Base-by-base conservation (phyloP, 2,113 vertebrate species). In the Illadopsis cleaveri region DNA sequence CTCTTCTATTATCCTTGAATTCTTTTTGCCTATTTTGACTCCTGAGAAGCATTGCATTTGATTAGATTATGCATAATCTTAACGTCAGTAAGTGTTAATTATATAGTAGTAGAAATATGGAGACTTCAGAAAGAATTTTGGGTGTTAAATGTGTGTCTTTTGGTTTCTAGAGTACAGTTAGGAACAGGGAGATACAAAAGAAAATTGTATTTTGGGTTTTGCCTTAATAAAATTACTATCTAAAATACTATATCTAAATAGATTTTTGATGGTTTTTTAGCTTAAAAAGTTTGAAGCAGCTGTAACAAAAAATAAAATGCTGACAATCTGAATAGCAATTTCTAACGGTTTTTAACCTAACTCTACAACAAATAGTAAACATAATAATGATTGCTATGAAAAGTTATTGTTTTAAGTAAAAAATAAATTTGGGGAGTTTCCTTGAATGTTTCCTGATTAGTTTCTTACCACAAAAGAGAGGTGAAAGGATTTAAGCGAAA, bases 21-120 rank as follows among this genome's bases (percentile, higher is more conserved):
- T 48, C 19, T 37, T 93, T 71, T 80, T 70, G 37, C 37, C 45
- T 90, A 8, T 88, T 94, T 96, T 94, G 89, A 45, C 35, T 94
- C 37, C 60, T 68, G 81, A 95, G 40, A 21, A 80, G 51, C 50
- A 30, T 45, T 83, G 51, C 30, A 68, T 54, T 38, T 65, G 18
- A 72, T 85, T 56, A 61, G 38, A 25, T 94, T 6, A 33, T 4
- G 1, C n/a, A 58, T 92, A 79, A 79, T 20, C 8, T 7, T 53
- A 40, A 27, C 45, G 73, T 87, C 71, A 62, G 5, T 23, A 48
- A 84, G 21, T 45, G 27, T n/a, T 40, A 70, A 28, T 78, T 92
- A 88, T 19, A 37, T 90, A 85, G 45, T 79, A 44, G 57, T 58
- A 58, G 60, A 95, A 81, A 83, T 57, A 77, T 9, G 73, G 11